phyloP scores from a whole-genome alignment of 2,797 vertebrate species.

The Neosalanx taihuensis region DNA sequence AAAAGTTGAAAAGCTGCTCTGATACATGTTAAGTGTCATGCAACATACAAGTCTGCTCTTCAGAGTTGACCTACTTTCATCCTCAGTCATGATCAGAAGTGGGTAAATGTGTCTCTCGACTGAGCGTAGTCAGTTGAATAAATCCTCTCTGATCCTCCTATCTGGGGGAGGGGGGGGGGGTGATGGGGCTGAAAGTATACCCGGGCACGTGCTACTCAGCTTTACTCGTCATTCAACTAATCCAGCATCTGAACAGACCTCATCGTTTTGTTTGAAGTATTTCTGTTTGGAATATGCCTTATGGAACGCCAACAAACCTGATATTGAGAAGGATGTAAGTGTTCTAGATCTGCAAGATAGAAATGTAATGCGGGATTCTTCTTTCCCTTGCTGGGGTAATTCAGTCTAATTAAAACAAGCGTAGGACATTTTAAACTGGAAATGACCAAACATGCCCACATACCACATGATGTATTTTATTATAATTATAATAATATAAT shows the following conservation, averaged over 20 bases:
- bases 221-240: not conserved
- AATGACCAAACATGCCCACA: slow-evolving; percentile 13
- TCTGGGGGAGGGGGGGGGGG: not conserved
- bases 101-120: slow-evolving; percentile 54
- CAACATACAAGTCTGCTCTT: not conserved
- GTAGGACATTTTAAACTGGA: not conserved
- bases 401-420: not conserved
- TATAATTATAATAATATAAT: slow-evolving; percentile 38
- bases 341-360: not conserved
- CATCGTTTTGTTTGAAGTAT: too few relatives aligned
- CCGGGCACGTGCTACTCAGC: not conserved
- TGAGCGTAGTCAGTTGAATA: slow-evolving; percentile 22
- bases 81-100: slow-evolving; percentile 45
- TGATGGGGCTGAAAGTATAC: slow-evolving; percentile 6
- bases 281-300: too few relatives aligned
- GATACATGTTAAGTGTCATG: not conserved
- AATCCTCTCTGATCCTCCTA: slow-evolving; percentile 55
- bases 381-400: not conserved
- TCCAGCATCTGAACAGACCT: not conserved
- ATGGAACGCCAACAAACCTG: not conserved
- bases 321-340: not conserved
- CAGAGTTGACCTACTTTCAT: slow-evolving; percentile 42
- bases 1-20: not conserved
- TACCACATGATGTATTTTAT: slow-evolving; percentile 53
- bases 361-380: not conserved